phyloP scores from a whole-genome alignment of 2,113 vertebrate species.

The Anser brachyrhynchus region DNA sequence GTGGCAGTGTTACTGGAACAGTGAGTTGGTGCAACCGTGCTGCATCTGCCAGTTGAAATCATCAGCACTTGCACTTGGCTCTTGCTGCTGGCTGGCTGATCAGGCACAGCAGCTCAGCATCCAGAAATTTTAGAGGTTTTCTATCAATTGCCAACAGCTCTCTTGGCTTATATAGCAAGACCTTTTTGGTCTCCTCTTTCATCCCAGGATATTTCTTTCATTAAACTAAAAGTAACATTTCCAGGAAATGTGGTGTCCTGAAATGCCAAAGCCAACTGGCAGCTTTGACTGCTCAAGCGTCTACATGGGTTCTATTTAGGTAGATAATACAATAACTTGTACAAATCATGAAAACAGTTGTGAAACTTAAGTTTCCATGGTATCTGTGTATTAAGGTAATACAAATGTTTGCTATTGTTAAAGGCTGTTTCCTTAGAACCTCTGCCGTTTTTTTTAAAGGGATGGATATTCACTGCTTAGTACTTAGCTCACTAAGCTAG shows the following conservation, averaged over 20 bases:
- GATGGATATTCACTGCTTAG: neutral
- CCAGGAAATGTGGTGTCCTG: slow-evolving; percentile 57
- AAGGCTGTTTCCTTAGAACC: slow-evolving; percentile 9
- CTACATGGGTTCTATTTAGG: slow-evolving; percentile 42
- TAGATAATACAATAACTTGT: slow-evolving; percentile 47
- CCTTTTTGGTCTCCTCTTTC: slow-evolving; percentile 55
- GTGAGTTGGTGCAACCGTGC: neutral
- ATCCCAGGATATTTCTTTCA: slow-evolving; percentile 67
- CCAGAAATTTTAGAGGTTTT: slow-evolving; percentile 70
- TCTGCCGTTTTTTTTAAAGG: neutral
- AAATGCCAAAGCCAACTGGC: slow-evolving; percentile 56
- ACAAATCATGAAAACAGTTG: slow-evolving; percentile 36
- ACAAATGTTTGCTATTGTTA: slow-evolving; percentile 26
- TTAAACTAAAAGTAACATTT: slow-evolving; percentile 64
- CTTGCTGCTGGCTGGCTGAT: slow-evolving; percentile 40
- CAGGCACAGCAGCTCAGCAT: slow-evolving; percentile 52
- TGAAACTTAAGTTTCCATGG: slow-evolving; percentile 48
- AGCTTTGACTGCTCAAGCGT: neutral
- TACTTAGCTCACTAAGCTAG: neutral
- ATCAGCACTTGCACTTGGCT: slow-evolving; percentile 63
- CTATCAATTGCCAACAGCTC: slow-evolving; percentile 61
- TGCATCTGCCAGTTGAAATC: slow-evolving; percentile 59
- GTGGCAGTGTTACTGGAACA: slow-evolving; percentile 17
- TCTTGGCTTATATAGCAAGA: slow-evolving; percentile 52
- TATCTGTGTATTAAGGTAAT: neutral